A percentile compares a stretch with the other conserved stretches of the same genome.
These are phyloP conservation scores for Scaptomyza flava DNA, from an alignment of 2,888 invertebrate genomes.

Conservation along the genomic window DNA sequence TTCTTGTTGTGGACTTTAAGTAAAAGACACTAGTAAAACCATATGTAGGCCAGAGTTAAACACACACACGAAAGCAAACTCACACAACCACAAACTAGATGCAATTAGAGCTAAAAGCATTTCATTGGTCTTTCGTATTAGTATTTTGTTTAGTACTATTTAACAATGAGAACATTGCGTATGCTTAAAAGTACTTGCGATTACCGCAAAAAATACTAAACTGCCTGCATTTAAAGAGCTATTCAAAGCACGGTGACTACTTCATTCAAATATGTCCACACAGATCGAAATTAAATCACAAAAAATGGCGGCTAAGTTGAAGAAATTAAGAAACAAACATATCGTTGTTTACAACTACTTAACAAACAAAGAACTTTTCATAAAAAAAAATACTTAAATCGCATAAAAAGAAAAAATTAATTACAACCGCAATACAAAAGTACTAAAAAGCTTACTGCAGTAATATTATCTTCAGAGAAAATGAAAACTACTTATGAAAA, in stretches of 20 bases:
- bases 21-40: constrained; percentile 15
- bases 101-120: constrained; percentile 62
- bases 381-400: constrained; percentile 24
- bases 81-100: constrained; percentile 34
- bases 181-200: constrained; percentile 33
- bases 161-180: constrained; percentile 24
- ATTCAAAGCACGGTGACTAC: constrained; percentile 23
- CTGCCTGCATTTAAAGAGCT: constrained; percentile 44
- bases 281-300: no score
- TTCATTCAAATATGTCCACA: constrained; percentile 4
- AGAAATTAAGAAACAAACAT: constrained; percentile 63
- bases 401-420: constrained; percentile 19
- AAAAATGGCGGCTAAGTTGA: no score
- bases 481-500: constrained; percentile 25
- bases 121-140: constrained; percentile 56
- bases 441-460: constrained; percentile 21
- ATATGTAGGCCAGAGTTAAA: constrained; percentile 22
- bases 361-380: constrained; percentile 15
- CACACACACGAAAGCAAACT: constrained; percentile 11
- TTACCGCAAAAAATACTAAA: constrained; percentile 10
- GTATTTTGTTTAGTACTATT: constrained; percentile 46
- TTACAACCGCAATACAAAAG: constrained; percentile 18
- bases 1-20: background rate
- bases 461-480: constrained; percentile 20
- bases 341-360: constrained; percentile 58